Percentiles rank a stretch among this genome's conserved stretches.
phyloP scores from a whole-genome alignment of 2,888 invertebrate genomes.

The Leuctra nigra region DNA sequence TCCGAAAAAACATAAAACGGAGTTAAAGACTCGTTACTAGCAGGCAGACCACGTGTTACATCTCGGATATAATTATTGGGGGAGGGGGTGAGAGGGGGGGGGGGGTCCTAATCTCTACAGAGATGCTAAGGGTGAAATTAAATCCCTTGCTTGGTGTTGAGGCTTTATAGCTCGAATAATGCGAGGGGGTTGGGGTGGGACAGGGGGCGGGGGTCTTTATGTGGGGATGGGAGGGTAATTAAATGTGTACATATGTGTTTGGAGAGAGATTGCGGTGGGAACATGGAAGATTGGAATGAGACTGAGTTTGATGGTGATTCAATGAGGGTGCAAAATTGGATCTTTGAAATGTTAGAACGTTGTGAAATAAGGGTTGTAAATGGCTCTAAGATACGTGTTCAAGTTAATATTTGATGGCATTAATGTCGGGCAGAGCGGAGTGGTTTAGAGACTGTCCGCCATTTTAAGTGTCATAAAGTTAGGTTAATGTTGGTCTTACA shows the following conservation, averaged over 20 bases:
- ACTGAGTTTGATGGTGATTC: not conserved
- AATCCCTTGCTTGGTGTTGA: not conserved
- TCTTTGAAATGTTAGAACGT: too few species aligned
- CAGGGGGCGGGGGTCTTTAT: not conserved
- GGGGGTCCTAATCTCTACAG: not conserved
- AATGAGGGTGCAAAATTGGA: too few species aligned
- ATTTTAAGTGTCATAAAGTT: too few species aligned
- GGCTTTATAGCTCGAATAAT: not conserved
- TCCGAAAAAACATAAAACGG: too few species aligned
- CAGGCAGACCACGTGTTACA: not conserved
- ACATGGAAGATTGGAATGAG: not conserved
- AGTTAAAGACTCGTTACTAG: not conserved
- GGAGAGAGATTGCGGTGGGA: not conserved
- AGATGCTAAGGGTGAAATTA: not conserved
- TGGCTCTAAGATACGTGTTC: too few species aligned
- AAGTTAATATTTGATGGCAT: too few species aligned
- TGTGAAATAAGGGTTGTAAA: too few species aligned
- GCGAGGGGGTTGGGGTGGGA: not conserved
- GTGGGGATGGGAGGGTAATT: not conserved
- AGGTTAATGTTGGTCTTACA: too few species aligned
- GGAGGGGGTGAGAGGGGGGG: not conserved
- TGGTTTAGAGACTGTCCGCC: too few species aligned
- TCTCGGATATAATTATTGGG: not conserved
- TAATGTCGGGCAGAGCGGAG: too few species aligned
- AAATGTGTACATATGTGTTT: not conserved